Evolutionary conservation across 2,888 invertebrate genomes (phyloP), one percentile per base, ranked within the genome.

Genomic region (Choristoneura rosaceana): DNA sequence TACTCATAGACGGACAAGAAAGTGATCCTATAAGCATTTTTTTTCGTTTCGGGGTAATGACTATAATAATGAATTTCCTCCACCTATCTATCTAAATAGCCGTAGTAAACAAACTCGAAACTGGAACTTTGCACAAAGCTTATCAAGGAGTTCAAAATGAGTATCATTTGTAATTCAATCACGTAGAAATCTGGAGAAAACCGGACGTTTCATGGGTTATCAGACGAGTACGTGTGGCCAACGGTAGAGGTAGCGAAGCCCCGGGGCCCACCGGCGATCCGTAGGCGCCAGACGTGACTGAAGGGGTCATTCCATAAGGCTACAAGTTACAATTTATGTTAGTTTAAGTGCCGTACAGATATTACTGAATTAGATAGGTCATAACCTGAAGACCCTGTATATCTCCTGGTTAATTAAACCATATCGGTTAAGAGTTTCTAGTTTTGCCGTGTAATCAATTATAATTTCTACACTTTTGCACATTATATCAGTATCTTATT

Each of bases 201-300:
- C 33, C 41, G 41, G 41, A 38, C 50, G 58, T 41, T 71, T 62
- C 34, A 65, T 71, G 75, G 77, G 78, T 77, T 76, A 77, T 79
- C 79, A 79, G 71, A 71, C 76, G 75, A 69, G 77, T 79, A 79
- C 80, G 80, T 81, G 80, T 79, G 77, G 75, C 55, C 55, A 55
- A 75, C 78, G 59, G 58, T 43, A n/a, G 33, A 14, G 12, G 33
- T 9, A 60, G 59, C 70, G 33, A 43, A 38, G 63, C 59, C 41
- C 45, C 10, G 59, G 52, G 52, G 15, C 38, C 38, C 38, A 2
- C 8, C 52, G 15, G 8, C 15, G 7, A 15, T 9, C 8, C 52
- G 52, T 14, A 9, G 52, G 17, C 52, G 47, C 52, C 17, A 17
- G 52, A 52, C 17, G 52, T 17, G 52, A 52, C 52, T 52, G 9